Base-by-base conservation (phyloP, 2,888 invertebrate genomes). In the Lycia hirtaria region DNA sequence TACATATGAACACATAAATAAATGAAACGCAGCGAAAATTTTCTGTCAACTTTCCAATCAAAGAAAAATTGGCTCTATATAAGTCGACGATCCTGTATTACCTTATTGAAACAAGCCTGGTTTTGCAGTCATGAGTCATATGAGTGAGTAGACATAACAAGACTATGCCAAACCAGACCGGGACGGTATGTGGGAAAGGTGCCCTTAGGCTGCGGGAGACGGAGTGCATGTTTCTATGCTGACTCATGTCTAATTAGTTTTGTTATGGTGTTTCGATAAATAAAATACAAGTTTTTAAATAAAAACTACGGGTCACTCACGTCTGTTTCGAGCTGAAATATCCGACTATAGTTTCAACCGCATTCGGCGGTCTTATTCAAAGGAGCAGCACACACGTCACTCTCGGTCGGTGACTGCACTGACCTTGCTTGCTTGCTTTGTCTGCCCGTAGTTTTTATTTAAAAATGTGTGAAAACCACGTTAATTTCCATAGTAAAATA, bases 81-180 rank as follows among this genome's bases (percentile, higher is more conserved):
- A n/a, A n/a, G 26, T 26, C 26, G 9, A 26, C 30, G 12, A 14
- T 20, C 22, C n/a, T 44, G 19, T 10, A 0, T 41, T 26, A 24
- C 19, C 12, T 28, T 17, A 12, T 35, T 30, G 22, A 48, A 4
- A 17, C 17, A 35, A 6, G 30, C 26, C 35, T 35, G 12, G 45
- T 26, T 20, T 22, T 28, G 28, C 20, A 44, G 7, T 1, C n/a
- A 43, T 51, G 56, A 56, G 3, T 51, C 51, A 51, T 33, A 7
- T 14, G 24, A 35, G 0, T n/a, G 6, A 19, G 24, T 17, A 47
- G 33, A 33, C 22, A 24, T 17, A 24, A 47, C 35, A 47, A 24
- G 24, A n/a, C 6, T 20, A 26, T 17, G 22, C 15, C 47, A 26
- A 47, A 47, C 47, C 35, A 22, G 47, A 24, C 15, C 35, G 12